Evolutionary conservation across 2,797 vertebrate genomes (phyloP), one percentile per base, ranked within the genome.

Genomic region (Cygnus olor): DNA sequence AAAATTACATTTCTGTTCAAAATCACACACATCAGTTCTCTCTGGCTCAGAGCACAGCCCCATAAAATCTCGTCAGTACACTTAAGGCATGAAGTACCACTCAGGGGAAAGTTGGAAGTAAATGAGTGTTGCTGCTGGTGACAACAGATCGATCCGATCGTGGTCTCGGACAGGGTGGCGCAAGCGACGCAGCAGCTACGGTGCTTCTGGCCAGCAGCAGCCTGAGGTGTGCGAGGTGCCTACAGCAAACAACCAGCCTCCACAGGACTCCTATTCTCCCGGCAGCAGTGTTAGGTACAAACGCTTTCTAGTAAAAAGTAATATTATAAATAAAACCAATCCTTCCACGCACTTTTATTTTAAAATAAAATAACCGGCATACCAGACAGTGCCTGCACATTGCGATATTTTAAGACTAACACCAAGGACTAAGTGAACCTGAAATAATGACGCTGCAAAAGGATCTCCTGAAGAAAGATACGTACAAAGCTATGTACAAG

Each of bases 321-420:
- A 30, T n/a, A 18, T 14, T 38, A 54, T 65, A 47, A 64, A 36
- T 45, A 38, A 66, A 60, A 4, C 4, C 1, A 54, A 32, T 38
- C 32, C 38, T 74, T 65, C 64, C 44, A 51, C 3, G 30, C 87
- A 25, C 77, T 71, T 96, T 96, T 96, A 95, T 94, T 96, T 66
- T 11, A 17, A 69, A 94, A 40, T 20, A 69, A 54, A 80, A 7
- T 14, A 81, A 34, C 21, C 15, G 12, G 63, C 54, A 11, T 0
- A 5, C 20, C 47, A 14, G 38, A 27, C 36, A 11, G 6, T 0
- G 3, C 54, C 69, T 1, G 44, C 27, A 22, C 3, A 30, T 65
- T 54, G 32, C 18, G 45, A 14, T 38, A 21, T n/a, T 25, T 25
- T 2, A 44, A 22, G 16, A 27, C 18, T 20, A 34, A 34, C 2